Evolutionary conservation across 2,797 vertebrate genomes (phyloP), one percentile per base, ranked within the genome.

Genomic region (Ptychobarbus kaznakovi): DNA sequence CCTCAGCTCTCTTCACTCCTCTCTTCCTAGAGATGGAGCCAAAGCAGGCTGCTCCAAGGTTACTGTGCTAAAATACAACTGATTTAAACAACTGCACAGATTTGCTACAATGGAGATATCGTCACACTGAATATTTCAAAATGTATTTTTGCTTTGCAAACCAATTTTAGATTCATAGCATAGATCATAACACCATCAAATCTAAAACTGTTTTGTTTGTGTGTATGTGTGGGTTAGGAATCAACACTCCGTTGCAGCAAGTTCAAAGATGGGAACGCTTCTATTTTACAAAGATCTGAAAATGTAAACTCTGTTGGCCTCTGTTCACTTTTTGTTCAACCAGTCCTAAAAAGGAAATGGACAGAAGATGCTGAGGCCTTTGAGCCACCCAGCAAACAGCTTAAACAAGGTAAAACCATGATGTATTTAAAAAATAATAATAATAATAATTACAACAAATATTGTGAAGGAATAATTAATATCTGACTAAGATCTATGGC

Each of bases 271-370:
- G 80, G 91, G 9, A 86, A 28, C 53, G 86, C 83, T 20, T 80
- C 68, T 4, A 63, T 87, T 22, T 73, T 84, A 25, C 82, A 92
- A 49, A 86, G 92, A 79, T 73, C 92, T 86, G 92, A 94, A 84
- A 87, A 77, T 0, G 1, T 51, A 9, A 83, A 46, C 16, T 15
- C 93, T 87, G 86, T 89, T 42, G 86, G 95, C 65, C 90, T 95
- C 20, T 94, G 94, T 49, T 90, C 66, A 51, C 90, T 94, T 76
- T 92, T 93, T 63, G 91, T 84, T 3, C 72, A 58, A 46, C 68
- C 88, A 51, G 86, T 89, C 84, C 88, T 94, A 78, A 96, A 96
- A 92, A 95, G 96, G 92, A 95, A 95, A 65, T 89, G 92, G 87
- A 91, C 92, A 3, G 90, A 73, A 85, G 93, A 94, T 83, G 85